phyloP scores from a whole-genome alignment of 2,797 vertebrate genomes.

The Menidia menidia region DNA sequence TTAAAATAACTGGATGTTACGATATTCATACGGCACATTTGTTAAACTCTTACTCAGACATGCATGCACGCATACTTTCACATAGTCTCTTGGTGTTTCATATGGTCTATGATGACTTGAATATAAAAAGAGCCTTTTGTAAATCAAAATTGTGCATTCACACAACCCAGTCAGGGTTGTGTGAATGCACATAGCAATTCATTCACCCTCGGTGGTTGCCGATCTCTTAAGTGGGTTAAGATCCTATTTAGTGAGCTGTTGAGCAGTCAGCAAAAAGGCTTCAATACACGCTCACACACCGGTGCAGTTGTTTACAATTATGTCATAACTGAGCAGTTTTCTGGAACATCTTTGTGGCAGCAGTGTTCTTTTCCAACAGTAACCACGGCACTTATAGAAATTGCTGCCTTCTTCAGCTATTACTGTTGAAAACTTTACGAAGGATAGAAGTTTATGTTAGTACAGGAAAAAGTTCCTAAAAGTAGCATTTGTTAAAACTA shows the following conservation, averaged over 20 bases:
- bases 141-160: slow-evolving; percentile 11
- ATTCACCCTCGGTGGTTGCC: not conserved
- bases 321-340: slow-evolving; percentile 22
- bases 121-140: too few species aligned
- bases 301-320: slow-evolving; percentile 14
- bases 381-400: not conserved
- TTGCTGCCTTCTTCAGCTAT: not conserved
- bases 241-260: slow-evolving; percentile 49
- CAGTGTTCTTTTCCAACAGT: not conserved
- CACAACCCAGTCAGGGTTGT: slow-evolving; percentile 55
- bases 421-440: too few species aligned
- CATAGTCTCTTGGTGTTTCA: too few species aligned
- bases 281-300: slow-evolving; percentile 1
- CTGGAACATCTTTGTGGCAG: not conserved
- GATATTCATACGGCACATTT: too few species aligned
- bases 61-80: too few species aligned
- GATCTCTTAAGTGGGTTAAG: slow-evolving; percentile 37
- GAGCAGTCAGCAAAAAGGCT: slow-evolving; percentile 1
- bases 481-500: too few species aligned
- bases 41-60: too few species aligned
- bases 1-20: too few species aligned
- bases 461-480: not conserved
- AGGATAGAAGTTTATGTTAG: not conserved
- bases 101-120: too few species aligned
- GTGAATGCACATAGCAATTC: not conserved